Percentiles rank a stretch among this genome's conserved stretches.
These are phyloP conservation scores for Dasypogon diadema DNA, from an alignment of 2,888 invertebrate genomes.

Conservation along the genomic window DNA sequence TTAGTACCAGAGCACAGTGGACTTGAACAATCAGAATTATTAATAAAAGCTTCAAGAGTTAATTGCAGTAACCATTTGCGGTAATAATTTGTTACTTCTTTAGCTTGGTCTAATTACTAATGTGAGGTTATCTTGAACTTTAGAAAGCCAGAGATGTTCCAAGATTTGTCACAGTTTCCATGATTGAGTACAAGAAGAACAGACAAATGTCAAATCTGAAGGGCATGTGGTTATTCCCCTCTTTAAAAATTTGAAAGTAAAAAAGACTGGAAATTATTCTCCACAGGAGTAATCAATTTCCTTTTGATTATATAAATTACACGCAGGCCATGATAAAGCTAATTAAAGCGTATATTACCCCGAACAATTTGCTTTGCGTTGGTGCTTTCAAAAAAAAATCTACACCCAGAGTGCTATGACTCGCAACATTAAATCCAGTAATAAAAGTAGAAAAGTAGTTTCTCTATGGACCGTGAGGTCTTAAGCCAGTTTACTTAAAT, in stretches of 20 bases:
- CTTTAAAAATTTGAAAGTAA: not conserved
- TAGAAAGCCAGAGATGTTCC: too few relatives aligned
- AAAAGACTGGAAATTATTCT: slow-evolving; percentile 18
- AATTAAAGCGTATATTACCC: slow-evolving; percentile 2
- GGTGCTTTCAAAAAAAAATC: not conserved
- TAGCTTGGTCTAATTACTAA: not conserved
- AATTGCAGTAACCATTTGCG: slow-evolving; percentile 3
- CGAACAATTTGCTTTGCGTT: not conserved
- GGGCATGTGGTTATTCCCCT: slow-evolving; percentile 42
- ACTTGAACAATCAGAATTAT: not conserved
- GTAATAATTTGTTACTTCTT: slow-evolving; percentile 10
- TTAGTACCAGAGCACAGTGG: not conserved
- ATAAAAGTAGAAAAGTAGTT: not conserved
- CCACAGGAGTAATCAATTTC: slow-evolving; percentile 43
- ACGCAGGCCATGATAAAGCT: slow-evolving; percentile 23
- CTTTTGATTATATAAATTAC: slow-evolving; percentile 14
- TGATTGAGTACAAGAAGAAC: not conserved
- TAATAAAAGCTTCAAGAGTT: not conserved
- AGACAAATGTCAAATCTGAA: not conserved
- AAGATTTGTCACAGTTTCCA: slow-evolving; percentile 26
- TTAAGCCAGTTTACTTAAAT: slow-evolving; percentile 38
- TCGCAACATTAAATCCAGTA: slow-evolving; percentile 11
- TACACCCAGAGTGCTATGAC: slow-evolving; percentile 16
- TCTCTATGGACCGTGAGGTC: not conserved
- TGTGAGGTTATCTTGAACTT: too few relatives aligned